phyloP scores from a whole-genome alignment of 2,113 vertebrate genomes.

The Dasypus novemcinctus region DNA sequence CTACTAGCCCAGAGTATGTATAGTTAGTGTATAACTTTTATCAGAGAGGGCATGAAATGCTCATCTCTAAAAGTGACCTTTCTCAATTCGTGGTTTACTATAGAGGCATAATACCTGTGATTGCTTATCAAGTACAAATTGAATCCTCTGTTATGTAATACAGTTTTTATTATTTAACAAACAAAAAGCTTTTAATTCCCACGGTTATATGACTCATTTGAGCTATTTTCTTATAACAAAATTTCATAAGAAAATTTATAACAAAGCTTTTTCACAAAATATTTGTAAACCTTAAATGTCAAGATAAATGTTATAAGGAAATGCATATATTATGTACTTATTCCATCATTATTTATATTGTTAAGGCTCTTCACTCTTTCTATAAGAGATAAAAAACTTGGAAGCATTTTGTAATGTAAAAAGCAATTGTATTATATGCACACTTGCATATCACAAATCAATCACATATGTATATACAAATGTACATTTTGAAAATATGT shows the following conservation, averaged over 20 bases:
- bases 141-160: neutral
- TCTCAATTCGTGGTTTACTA: slow-evolving; percentile 50
- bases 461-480: neutral
- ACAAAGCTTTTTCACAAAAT: neutral
- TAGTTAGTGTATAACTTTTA: slow-evolving; percentile 45
- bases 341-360: neutral
- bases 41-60: slow-evolving; percentile 49
- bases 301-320: neutral
- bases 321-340: neutral
- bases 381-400: neutral
- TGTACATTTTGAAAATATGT: neutral
- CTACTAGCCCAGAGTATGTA: neutral
- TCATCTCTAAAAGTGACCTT: slow-evolving; percentile 64
- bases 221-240: neutral
- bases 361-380: neutral
- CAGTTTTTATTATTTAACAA: neutral
- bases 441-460: neutral
- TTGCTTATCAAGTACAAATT: neutral
- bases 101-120: slow-evolving; percentile 72
- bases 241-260: too few relatives aligned
- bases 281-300: slow-evolving; percentile 5
- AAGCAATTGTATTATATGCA: neutral
- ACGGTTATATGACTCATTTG: neutral
- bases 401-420: neutral
- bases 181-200: neutral